Conservation (phyloP, 2,888 invertebrate species). For the Pimpla rufipes region DNA sequence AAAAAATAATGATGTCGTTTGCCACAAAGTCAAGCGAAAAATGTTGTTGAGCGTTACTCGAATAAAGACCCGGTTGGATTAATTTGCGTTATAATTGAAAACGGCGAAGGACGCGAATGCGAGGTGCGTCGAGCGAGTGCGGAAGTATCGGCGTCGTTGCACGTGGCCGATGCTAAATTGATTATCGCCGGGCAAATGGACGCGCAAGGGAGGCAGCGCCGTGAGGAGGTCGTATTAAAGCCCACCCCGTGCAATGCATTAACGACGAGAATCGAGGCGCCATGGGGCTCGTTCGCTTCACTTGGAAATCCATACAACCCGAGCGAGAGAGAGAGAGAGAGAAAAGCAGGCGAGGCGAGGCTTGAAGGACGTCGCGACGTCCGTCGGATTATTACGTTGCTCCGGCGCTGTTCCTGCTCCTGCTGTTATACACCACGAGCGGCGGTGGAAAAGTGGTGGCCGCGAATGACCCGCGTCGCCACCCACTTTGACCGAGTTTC, state of each 20-base stretch:
- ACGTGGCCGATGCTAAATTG: slow-evolving; percentile 55
- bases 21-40: too few relatives aligned
- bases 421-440: neutral
- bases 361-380: slow-evolving; percentile 25
- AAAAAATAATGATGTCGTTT: too few relatives aligned
- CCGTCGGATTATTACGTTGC: slow-evolving; percentile 28
- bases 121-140: neutral
- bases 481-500: slow-evolving; percentile 51
- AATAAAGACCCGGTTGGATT: too few relatives aligned
- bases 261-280: slow-evolving; percentile 59
- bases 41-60: too few relatives aligned
- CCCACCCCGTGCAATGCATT: slow-evolving; percentile 60
- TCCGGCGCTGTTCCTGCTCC: neutral
- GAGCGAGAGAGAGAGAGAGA: neutral
- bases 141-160: slow-evolving; percentile 43
- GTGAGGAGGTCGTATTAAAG: slow-evolving; percentile 45
- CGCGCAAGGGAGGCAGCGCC: slow-evolving; percentile 23
- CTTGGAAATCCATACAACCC: slow-evolving; percentile 52
- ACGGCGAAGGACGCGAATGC: too few relatives aligned
- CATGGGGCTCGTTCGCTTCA: slow-evolving; percentile 52
- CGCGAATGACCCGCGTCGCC: slow-evolving; percentile 34
- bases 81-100: too few relatives aligned
- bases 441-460: slow-evolving; percentile 3
- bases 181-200: slow-evolving; percentile 59
- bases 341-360: neutral